Percentiles rank a stretch among this genome's conserved stretches.
phyloP scores from a whole-genome alignment of 1,140 invertebrate species.

The Zaprionus vittiger region DNA sequence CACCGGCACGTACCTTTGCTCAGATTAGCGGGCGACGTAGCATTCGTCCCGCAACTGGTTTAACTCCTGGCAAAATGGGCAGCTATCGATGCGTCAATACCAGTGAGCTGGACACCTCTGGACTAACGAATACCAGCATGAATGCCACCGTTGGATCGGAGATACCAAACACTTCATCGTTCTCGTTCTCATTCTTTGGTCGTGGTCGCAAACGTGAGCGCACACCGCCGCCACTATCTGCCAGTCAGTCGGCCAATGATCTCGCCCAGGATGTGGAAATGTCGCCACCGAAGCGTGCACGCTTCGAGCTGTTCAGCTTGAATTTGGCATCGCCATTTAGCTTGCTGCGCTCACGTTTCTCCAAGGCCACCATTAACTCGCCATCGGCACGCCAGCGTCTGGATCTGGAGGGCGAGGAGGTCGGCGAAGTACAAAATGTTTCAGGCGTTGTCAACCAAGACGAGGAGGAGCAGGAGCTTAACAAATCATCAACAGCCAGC shows the following conservation, averaged over 20 bases:
- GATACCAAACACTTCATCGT: constrained; percentile 73
- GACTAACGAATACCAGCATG: constrained; percentile 72
- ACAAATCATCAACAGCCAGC: constrained; percentile 44
- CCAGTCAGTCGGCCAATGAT: constrained; percentile 67
- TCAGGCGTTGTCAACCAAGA: constrained; percentile 67
- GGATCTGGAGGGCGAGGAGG: constrained; percentile 37
- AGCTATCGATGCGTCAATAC: constrained; percentile 63
- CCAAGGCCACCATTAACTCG: constrained; percentile 61
- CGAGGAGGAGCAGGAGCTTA: constrained; percentile 49
- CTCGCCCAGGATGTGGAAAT: constrained; percentile 68
- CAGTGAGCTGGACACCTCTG: constrained; percentile 70
- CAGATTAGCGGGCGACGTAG: constrained; percentile 76
- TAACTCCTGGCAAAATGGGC: constrained; percentile 70
- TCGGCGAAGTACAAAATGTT: constrained; percentile 68
- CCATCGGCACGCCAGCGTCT: constrained; percentile 53
- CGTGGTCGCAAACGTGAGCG: constrained; percentile 76
- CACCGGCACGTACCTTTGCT: constrained; percentile 57
- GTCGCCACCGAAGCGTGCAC: constrained; percentile 77
- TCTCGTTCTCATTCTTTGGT: constrained; percentile 75
- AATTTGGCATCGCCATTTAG: constrained; percentile 73
- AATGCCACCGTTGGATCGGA: constrained; percentile 82
- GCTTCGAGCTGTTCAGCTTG: constrained; percentile 72
- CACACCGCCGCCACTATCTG: constrained; percentile 56
- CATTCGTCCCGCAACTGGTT: constrained; percentile 54
- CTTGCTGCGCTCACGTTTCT: constrained; percentile 70